These are phyloP conservation scores for Bicyclus anynana DNA, from an alignment of 1,140 invertebrate species.

Conservation along the genomic window DNA sequence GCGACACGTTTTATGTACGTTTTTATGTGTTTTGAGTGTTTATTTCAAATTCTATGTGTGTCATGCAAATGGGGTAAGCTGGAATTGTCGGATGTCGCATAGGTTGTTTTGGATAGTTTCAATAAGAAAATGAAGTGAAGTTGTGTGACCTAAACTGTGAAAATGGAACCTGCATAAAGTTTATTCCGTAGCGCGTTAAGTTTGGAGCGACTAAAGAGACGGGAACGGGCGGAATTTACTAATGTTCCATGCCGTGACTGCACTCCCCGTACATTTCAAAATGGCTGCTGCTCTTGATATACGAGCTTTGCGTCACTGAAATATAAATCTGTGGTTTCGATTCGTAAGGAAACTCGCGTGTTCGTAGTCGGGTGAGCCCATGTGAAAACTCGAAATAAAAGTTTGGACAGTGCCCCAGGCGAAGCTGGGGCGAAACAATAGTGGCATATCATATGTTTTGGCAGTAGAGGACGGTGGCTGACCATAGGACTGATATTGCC, in stretches of 20 bases:
- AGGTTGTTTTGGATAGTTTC: constrained; percentile 77
- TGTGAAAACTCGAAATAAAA: constrained; percentile 59
- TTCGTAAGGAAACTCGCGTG: constrained; percentile 55
- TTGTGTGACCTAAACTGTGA: constrained; percentile 64
- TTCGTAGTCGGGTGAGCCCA: constrained; percentile 51
- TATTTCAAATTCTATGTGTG: constrained; percentile 77
- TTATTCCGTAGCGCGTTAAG: constrained; percentile 42
- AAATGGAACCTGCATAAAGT: constrained; percentile 66
- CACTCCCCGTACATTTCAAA: constrained; percentile 78
- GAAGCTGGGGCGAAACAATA: constrained; percentile 53
- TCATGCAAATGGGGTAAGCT: constrained; percentile 78
- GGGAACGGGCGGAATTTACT: constrained; percentile 58
- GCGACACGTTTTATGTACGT: constrained; percentile 68
- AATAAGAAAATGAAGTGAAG: constrained; percentile 71
- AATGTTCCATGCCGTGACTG: constrained; percentile 77
- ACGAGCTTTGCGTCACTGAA: constrained; percentile 78
- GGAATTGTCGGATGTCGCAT: constrained; percentile 78
- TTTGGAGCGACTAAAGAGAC: constrained; percentile 43
- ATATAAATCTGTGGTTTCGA: constrained; percentile 70
- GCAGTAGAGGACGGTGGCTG: constrained; percentile 64
- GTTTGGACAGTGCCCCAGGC: constrained; percentile 45
- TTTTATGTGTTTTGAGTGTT: constrained; percentile 76
- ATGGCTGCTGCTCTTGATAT: constrained; percentile 78
- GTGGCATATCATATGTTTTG: constrained; percentile 75
- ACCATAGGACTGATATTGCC: constrained; percentile 71